Base-by-base conservation (phyloP, 2,888 invertebrate genomes). In the Boloria selene region DNA sequence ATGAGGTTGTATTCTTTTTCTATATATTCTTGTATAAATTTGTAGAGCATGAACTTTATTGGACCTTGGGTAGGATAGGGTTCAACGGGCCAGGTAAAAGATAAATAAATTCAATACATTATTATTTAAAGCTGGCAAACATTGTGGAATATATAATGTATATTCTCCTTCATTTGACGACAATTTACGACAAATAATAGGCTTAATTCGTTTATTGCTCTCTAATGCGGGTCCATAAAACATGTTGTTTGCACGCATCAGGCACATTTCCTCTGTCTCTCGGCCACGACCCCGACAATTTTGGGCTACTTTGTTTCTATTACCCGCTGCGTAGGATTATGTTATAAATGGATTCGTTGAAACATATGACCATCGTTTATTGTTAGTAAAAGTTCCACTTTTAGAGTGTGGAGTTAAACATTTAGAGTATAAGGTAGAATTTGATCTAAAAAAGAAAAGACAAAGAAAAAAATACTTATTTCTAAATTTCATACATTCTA, bases 191-290 rank as follows among this genome's bases (percentile, higher is more conserved):
- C 80, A 82, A 84, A 84, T 84, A 81, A 81, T 82, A 72, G 75
- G 77, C 80, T 80, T 84, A 85, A 86, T 87, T 85, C 86, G 82
- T 85, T 83, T 84, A 81, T 84, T 83, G 83, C 77, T 73, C 77
- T 65, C 76, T 86, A 88, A 90, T 89, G 87, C 80, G 79, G 78
- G 79, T 80, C 83, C 84, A 87, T 89, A 88, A 87, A 90, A 88
- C 85, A 88, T 85, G 83, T 85, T 88, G 87, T 89, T 88, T 87
- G 85, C 83, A 77, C 73, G 77, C 79, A 80, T 84, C 80, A 45
- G 56, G 56, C 56, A 56, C 45, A 5, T 45, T 56, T 22, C 45
- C 56, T 45, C 56, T 38, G 56, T 56, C 56, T 56, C 78, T 78
- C 76, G 78, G 16, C 45, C 80, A 82, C 77, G 80, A 79, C 79